Evolutionary conservation across 2,797 vertebrate genomes (phyloP).

Genomic region (Anableps anableps): DNA sequence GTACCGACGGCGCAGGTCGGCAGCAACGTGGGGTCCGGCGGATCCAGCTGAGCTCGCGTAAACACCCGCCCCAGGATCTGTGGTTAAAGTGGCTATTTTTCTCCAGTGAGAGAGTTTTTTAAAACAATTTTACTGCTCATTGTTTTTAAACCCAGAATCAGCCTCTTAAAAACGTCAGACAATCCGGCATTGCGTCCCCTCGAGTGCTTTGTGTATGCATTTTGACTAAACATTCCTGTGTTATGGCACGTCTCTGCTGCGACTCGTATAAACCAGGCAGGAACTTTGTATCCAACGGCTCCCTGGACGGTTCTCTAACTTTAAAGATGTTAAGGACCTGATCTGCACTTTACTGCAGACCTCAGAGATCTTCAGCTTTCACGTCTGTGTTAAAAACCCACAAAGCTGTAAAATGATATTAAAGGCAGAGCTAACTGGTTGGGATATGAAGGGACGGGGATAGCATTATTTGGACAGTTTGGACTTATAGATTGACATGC

Average conservation of each 20-base stretch:
- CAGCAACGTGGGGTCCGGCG: slow-evolving; percentile 69
- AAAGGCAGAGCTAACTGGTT: not conserved
- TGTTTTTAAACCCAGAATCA: slow-evolving; percentile 77
- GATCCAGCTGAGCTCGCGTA: slow-evolving; percentile 78
- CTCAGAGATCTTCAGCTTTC: not conserved
- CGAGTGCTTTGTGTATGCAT: slow-evolving; percentile 79
- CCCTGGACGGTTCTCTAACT: slow-evolving; percentile 60
- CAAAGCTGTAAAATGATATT: not conserved
- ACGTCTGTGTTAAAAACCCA: not conserved
- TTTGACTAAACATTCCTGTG: slow-evolving; percentile 80
- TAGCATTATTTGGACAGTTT: no score
- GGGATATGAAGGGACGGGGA: not conserved
- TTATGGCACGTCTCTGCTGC: slow-evolving; percentile 79
- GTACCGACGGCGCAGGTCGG: slow-evolving; percentile 79
- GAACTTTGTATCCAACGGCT: slow-evolving; percentile 64
- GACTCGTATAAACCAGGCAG: slow-evolving; percentile 74
- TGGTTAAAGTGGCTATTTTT: slow-evolving; percentile 58
- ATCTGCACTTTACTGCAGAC: slow-evolving; percentile 20
- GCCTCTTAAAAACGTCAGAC: slow-evolving; percentile 76
- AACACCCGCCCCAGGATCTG: slow-evolving; percentile 71
- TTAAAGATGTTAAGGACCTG: slow-evolving; percentile 37
- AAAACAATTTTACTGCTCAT: slow-evolving; percentile 56
- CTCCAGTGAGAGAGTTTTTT: slow-evolving; percentile 59
- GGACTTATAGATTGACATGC: not conserved
- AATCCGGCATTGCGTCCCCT: slow-evolving; percentile 56